Conservation (phyloP, 2,888 invertebrate genomes). For the Hedychridium roseum region DNA sequence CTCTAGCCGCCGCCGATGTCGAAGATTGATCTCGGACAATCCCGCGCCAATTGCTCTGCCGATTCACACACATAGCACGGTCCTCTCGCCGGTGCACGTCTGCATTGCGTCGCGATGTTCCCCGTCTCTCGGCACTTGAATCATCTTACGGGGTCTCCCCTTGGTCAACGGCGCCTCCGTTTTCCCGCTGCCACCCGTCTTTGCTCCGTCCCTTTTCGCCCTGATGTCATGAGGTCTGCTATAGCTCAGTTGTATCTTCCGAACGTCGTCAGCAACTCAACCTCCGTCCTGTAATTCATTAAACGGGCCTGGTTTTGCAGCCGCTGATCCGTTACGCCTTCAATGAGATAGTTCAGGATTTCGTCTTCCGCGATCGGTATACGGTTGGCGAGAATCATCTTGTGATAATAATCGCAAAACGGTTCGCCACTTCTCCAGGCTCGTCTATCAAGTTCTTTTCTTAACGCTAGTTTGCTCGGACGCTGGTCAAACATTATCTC, state of each 20-base stretch:
- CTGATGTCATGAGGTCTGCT: too few species aligned
- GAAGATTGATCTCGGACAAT: too few species aligned
- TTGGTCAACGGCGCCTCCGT: too few species aligned
- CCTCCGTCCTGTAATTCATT: not conserved
- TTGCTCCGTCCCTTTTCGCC: too few species aligned
- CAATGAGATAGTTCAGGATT: slow-evolving; percentile 7
- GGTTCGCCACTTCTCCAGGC: slow-evolving; percentile 1
- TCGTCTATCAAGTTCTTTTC: slow-evolving; percentile 7
- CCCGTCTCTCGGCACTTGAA: too few species aligned
- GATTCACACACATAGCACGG: too few species aligned
- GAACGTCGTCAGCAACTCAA: not conserved
- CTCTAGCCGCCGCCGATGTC: too few species aligned
- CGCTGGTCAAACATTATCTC: slow-evolving; percentile 15
- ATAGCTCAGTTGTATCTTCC: not conserved
- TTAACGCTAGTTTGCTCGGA: not conserved
- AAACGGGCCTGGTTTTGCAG: slow-evolving; percentile 11
- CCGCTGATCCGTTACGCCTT: slow-evolving; percentile 3
- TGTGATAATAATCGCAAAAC: slow-evolving; percentile 15
- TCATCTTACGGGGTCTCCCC: too few species aligned
- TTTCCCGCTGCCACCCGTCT: too few species aligned
- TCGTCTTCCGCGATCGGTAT: slow-evolving; percentile 8
- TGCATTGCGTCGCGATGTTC: too few species aligned
- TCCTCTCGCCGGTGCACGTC: too few species aligned
- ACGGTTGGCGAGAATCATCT: slow-evolving; percentile 9
- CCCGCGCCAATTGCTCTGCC: too few species aligned